Percentiles rank a stretch among this genome's conserved stretches.
Conservation (phyloP, 2,888 invertebrate species). For the Agapostemon virescens region DNA sequence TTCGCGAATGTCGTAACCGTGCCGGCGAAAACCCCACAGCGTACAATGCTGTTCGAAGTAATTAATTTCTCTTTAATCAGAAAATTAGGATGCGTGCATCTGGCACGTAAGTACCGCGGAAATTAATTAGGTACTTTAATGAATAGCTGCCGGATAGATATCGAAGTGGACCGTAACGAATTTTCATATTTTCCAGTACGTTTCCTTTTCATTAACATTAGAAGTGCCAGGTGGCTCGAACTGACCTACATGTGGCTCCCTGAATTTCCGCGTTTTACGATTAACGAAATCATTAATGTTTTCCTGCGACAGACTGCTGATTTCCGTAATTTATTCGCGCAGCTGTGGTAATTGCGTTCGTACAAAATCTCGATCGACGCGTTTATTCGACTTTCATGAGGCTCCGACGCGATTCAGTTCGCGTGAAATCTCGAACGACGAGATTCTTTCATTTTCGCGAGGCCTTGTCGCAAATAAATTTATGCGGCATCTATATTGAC, state of each 20-base stretch:
- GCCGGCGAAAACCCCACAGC: neutral
- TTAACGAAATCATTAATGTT: neutral
- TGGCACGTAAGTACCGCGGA: neutral
- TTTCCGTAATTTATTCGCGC: neutral
- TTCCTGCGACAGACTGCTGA: neutral
- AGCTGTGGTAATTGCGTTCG: neutral
- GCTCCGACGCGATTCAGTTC: neutral
- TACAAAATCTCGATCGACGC: neutral
- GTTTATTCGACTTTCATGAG: neutral
- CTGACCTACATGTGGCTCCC: neutral
- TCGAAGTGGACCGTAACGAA: neutral
- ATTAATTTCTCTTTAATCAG: slow-evolving; percentile 1
- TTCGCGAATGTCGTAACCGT: neutral
- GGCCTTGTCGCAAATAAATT: neutral
- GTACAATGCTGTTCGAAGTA: neutral
- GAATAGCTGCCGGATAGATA: neutral
- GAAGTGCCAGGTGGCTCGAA: neutral
- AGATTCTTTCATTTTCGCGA: neutral
- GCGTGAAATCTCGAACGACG: neutral
- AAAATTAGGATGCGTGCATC: slow-evolving; percentile 5
- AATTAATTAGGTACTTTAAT: neutral
- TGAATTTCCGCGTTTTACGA: neutral
- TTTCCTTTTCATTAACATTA: neutral
- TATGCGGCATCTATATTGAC: neutral
- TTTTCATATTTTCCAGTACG: neutral